Base-by-base conservation (phyloP, 2,888 invertebrate species). In the Callyntrura guangdongensis region DNA sequence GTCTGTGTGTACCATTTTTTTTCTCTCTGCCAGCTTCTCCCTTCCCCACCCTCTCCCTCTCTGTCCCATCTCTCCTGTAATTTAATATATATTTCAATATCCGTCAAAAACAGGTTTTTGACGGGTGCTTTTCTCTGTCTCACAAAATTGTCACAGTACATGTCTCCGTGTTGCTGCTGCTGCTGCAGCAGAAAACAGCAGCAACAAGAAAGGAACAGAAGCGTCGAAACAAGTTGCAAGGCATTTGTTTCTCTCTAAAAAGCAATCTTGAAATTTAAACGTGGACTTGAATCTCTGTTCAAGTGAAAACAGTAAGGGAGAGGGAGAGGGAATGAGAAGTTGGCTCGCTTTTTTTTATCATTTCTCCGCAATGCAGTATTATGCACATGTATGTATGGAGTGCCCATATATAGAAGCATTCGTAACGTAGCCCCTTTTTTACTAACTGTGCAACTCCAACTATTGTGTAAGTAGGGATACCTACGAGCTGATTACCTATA, bases 291-390 rank as follows among this genome's bases (percentile, higher is more conserved):
- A 59, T 79, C 79, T 61, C 79, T 61, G 74, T 64, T 22, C n/a
- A 6, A 36, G 74, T 64, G 36, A n/a, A 56, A n/a, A 83, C 36
- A 36, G 36, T 36, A 36, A 36, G 36, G 6, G 79, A 17, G 74
- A 45, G 53, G 74, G 77, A 20, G 25, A 64, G 64, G 22, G 25
- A 36, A 11, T 20, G 49, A 22, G 77, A 27, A 17, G 67, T 84
- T 84, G 74, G 77, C 67, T 89, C 47, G 22, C 74, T 8, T 53
- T 86, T 90, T 90, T 90, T 90, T 90, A 86, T 90, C 87, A 91
- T 91, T 87, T 91, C 87, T 91, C 91, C 91, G 91, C 91, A 91
- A 91, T 91, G 91, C 91, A 91, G 91, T 91, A 91, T 91, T 91
- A 91, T 91, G 87, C 82, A 87, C 83, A 91, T 87, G 90, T 85